phyloP scores from a whole-genome alignment of 1,140 invertebrate species.

The Heliconius melpomene region DNA sequence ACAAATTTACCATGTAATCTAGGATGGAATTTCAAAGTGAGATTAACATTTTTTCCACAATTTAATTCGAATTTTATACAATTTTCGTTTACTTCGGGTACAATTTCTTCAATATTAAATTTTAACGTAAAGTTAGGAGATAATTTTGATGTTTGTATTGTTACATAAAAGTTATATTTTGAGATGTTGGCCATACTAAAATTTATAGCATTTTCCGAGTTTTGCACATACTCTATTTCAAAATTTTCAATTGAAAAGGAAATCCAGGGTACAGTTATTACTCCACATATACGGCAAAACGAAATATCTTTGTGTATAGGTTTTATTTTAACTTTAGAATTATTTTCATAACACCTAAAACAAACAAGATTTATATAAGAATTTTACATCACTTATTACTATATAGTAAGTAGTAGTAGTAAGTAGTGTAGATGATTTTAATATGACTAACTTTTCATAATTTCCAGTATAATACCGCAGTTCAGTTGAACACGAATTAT shows the following conservation, averaged over 20 bases:
- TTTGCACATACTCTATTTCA: conserved; percentile 57
- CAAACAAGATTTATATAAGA: background rate
- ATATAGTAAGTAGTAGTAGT: too few relatives aligned
- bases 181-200: conserved; percentile 71
- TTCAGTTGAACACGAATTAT: conserved; percentile 55
- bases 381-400: too few relatives aligned
- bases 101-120: conserved; percentile 49
- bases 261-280: conserved; percentile 69
- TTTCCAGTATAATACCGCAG: conserved; percentile 60
- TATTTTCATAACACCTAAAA: conserved; percentile 69
- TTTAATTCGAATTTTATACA: conserved; percentile 68
- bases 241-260: conserved; percentile 67
- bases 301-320: conserved; percentile 63
- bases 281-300: conserved; percentile 66
- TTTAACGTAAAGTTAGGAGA: conserved; percentile 61
- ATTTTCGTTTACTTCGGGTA: conserved; percentile 55
- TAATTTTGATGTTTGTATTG: conserved; percentile 65
- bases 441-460: conserved; percentile 61
- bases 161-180: conserved; percentile 61
- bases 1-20: conserved; percentile 64
- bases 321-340: conserved; percentile 65
- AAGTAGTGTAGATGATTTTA: background rate
- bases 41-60: conserved; percentile 41
- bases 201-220: conserved; percentile 52
- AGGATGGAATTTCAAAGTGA: conserved; percentile 66